phyloP scores from a whole-genome alignment of 2,113 vertebrate genomes.

The Platysteira castanea region DNA sequence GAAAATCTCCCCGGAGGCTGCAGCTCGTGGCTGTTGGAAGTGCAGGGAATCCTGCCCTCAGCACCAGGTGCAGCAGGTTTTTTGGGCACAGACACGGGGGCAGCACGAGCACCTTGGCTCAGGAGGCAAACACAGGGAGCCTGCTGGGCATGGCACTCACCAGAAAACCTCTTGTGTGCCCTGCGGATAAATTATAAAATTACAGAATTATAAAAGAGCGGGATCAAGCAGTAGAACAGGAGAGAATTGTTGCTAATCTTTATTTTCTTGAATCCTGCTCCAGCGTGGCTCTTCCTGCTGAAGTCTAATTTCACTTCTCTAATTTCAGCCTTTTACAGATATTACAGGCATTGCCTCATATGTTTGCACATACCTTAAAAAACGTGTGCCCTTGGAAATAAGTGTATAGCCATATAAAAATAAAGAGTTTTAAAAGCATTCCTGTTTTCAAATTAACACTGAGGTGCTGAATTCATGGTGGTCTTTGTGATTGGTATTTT shows the following conservation, averaged over 20 bases:
- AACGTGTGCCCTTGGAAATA: not conserved
- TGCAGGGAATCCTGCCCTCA: not conserved
- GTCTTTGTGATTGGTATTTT: slow-evolving; percentile 19
- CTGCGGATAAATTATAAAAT: not conserved
- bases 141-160: not conserved
- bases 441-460: slow-evolving; percentile 48
- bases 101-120: not conserved
- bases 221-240: not conserved
- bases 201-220: not conserved
- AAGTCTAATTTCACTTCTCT: not conserved
- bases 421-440: not conserved
- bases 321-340: not conserved
- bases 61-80: not conserved
- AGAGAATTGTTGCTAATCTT: not conserved
- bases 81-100: not conserved
- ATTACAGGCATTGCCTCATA: not conserved
- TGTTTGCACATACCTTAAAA: slow-evolving; percentile 11
- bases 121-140: not conserved
- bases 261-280: not conserved
- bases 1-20: not conserved
- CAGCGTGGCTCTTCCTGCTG: not conserved
- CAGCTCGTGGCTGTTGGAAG: not conserved
- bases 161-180: not conserved
- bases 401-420: not conserved
- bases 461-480: not conserved